A percentile compares a stretch with the other conserved stretches of the same genome.
Evolutionary conservation across 2,113 vertebrate genomes (phyloP).

Genomic region (Arizona elegans): DNA sequence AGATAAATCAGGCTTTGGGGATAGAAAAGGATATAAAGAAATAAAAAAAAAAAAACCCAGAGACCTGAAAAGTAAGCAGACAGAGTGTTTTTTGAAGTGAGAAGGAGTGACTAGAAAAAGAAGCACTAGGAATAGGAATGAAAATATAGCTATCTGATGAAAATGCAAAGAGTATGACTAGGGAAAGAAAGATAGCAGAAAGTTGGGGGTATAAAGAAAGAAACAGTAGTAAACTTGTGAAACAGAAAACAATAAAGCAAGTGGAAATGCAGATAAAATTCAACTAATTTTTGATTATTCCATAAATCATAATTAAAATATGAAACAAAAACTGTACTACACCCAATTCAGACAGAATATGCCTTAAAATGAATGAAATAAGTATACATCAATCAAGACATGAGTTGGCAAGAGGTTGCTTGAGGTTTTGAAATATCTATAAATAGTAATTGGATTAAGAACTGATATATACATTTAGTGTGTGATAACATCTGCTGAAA

Average conservation of each 20-base stretch:
- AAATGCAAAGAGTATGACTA: background rate
- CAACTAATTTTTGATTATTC: too few relatives aligned
- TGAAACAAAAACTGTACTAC: background rate
- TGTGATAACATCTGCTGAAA: constrained; percentile 29
- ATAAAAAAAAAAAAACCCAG: too few relatives aligned
- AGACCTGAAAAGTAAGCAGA: background rate
- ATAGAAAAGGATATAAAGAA: background rate
- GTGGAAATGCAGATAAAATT: background rate
- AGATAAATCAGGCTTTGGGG: background rate
- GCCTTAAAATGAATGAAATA: background rate
- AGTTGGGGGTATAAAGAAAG: background rate
- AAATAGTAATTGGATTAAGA: constrained; percentile 8
- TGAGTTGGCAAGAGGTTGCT: background rate
- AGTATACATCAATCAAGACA: background rate
- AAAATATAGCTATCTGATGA: background rate
- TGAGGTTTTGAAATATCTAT: background rate
- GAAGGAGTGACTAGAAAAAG: background rate
- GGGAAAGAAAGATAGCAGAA: background rate
- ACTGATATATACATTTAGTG: constrained; percentile 43
- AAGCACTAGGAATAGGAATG: background rate
- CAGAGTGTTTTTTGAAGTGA: background rate
- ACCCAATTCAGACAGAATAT: background rate
- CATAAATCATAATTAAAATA: background rate
- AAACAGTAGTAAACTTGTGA: background rate
- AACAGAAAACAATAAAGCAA: background rate